phyloP scores from a whole-genome alignment of 2,888 invertebrate genomes.

The Heliconius hortense region DNA sequence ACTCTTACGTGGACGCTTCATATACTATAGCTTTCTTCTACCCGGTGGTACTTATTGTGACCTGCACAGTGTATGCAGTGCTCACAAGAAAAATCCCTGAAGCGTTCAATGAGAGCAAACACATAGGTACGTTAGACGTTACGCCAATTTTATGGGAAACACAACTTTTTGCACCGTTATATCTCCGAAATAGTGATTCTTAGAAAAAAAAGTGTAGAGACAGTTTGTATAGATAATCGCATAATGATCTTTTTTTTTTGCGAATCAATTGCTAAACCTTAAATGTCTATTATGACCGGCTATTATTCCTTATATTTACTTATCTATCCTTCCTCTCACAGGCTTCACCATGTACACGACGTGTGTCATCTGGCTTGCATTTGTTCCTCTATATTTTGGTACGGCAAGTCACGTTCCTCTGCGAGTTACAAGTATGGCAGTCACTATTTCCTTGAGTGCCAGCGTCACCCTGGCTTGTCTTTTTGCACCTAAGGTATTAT shows the following conservation, averaged over 20 bases:
- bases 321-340: conserved; percentile 53
- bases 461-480: conserved; percentile 96
- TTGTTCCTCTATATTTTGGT: conserved; percentile 98
- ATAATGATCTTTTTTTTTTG: too few species aligned
- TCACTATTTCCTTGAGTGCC: conserved; percentile 96
- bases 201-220: too few species aligned
- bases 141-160: too few species aligned
- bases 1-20: conserved; percentile 94
- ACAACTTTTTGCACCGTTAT: too few species aligned
- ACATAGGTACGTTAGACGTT: conserved; percentile 86
- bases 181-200: too few species aligned
- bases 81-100: conserved; percentile 97
- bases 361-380: conserved; percentile 98
- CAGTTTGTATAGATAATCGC: too few species aligned
- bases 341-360: conserved; percentile 99
- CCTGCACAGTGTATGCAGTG: conserved; percentile 97
- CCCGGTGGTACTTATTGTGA: conserved; percentile 92
- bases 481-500: conserved; percentile 94
- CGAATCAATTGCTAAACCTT: too few species aligned
- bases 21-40: conserved; percentile 96
- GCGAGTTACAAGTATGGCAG: conserved; percentile 96
- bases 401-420: conserved; percentile 96
- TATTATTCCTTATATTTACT: background rate
- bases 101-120: conserved; percentile 98
- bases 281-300: too few species aligned